A percentile compares a stretch with the other conserved stretches of the same genome.
Conservation (phyloP, 2,797 vertebrate species). For the Echeneis naucrates region DNA sequence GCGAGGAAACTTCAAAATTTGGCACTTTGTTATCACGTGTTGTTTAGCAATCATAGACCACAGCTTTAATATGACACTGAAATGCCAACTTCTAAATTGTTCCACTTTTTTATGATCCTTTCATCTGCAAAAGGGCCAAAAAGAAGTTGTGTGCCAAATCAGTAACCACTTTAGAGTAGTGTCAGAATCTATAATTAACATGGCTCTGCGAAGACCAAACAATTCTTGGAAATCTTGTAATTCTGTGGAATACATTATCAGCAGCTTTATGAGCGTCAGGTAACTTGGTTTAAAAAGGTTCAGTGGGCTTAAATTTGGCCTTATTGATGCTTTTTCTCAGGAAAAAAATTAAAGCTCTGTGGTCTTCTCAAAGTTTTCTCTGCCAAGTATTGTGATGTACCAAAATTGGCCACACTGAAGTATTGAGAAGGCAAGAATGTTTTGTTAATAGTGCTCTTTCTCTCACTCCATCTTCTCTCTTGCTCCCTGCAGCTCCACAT, state of each 20-base stretch:
- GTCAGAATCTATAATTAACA: constrained; percentile 67
- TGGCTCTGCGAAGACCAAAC: constrained; percentile 64
- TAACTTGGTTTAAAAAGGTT: constrained; percentile 41
- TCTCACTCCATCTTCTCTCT: constrained; percentile 39
- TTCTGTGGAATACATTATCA: constrained; percentile 49
- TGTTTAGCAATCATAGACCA: constrained; percentile 63
- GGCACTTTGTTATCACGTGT: constrained; percentile 69
- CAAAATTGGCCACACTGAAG: constrained; percentile 33
- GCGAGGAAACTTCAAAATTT: constrained; percentile 73
- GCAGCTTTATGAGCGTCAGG: constrained; percentile 48
- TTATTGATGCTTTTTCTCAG: constrained; percentile 52
- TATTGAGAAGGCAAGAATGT: constrained; percentile 44
- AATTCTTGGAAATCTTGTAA: constrained; percentile 52
- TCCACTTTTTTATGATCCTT: constrained; percentile 48
- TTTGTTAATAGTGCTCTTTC: constrained; percentile 49
- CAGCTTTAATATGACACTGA: constrained; percentile 48
- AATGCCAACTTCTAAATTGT: constrained; percentile 65
- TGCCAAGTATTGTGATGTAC: constrained; percentile 55
- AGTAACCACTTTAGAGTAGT: constrained; percentile 56
- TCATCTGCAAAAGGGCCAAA: constrained; percentile 64
- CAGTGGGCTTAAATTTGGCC: constrained; percentile 44
- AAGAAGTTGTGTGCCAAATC: constrained; percentile 49
- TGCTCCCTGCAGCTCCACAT: constrained; percentile 91
- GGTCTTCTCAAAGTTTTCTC: constrained; percentile 38
- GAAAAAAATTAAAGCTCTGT: constrained; percentile 34